Evolutionary conservation across 2,113 vertebrate genomes (phyloP).

Genomic region (Festucalex cinctus): DNA sequence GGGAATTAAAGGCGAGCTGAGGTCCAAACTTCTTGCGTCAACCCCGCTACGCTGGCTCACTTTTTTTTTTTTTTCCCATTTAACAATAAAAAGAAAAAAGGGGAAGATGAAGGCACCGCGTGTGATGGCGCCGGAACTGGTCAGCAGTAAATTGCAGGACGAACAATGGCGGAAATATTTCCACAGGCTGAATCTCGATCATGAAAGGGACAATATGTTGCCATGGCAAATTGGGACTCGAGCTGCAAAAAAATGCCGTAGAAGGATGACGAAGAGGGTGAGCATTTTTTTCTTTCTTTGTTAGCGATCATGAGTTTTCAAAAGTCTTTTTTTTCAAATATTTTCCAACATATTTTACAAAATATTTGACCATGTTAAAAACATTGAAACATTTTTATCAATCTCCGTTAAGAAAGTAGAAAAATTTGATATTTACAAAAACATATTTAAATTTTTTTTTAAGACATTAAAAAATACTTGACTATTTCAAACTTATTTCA

Average conservation of each 20-base stretch:
- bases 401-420: too few species aligned
- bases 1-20: neutral
- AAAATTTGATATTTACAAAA: too few species aligned
- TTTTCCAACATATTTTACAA: too few species aligned
- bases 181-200: neutral
- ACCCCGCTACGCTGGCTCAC: neutral
- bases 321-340: too few species aligned
- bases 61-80: neutral
- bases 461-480: too few species aligned
- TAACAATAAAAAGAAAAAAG: neutral
- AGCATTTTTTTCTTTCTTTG: too few species aligned
- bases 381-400: too few species aligned
- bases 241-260: neutral
- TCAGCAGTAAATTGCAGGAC: neutral
- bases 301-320: too few species aligned
- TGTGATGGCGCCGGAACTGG: neutral
- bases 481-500: too few species aligned
- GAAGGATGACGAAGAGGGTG: neutral
- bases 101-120: neutral
- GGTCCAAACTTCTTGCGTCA: conserved; percentile 3
- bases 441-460: too few species aligned
- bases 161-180: neutral
- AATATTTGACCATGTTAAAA: too few species aligned
- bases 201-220: neutral
- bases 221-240: neutral